Evolutionary conservation across 1,140 invertebrate genomes (phyloP).

Genomic region (Onthophagus taurus): DNA sequence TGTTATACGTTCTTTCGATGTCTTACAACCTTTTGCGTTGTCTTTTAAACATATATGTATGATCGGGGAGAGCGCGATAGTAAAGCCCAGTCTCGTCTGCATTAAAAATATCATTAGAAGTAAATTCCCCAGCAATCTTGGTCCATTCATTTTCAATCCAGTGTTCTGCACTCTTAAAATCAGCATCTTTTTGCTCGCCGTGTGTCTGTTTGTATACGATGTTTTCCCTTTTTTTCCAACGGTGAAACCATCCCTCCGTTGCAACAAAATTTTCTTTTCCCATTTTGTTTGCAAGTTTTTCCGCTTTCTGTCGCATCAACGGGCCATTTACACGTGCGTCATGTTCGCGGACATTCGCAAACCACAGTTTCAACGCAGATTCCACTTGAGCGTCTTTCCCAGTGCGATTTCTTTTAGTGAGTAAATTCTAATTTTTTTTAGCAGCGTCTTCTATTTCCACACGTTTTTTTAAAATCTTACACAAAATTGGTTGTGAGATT

Average conservation of each 20-base stretch:
- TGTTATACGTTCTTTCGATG: conserved; percentile 2
- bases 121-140: background rate
- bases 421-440: background rate
- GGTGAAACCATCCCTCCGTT: conserved; percentile 2
- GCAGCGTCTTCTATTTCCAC: background rate
- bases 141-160: background rate
- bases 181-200: conserved; percentile 9
- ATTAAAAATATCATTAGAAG: conserved; percentile 1
- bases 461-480: background rate
- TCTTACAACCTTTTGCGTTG: background rate
- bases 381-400: conserved; percentile 8
- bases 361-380: conserved; percentile 5
- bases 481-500: background rate
- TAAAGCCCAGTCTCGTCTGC: conserved; percentile 1
- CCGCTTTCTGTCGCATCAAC: conserved; percentile 4
- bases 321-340: background rate
- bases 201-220: conserved; percentile 1
- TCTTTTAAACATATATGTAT: background rate
- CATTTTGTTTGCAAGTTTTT: conserved; percentile 11
- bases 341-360: conserved; percentile 1
- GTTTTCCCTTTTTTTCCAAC: conserved; percentile 4
- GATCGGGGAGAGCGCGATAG: background rate
- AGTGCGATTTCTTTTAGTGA: background rate
- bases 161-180: conserved; percentile 1
- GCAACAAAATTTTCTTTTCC: conserved; percentile 15